Base-by-base conservation (phyloP, 2,113 vertebrate species). In the Triplophysa siluroides region DNA sequence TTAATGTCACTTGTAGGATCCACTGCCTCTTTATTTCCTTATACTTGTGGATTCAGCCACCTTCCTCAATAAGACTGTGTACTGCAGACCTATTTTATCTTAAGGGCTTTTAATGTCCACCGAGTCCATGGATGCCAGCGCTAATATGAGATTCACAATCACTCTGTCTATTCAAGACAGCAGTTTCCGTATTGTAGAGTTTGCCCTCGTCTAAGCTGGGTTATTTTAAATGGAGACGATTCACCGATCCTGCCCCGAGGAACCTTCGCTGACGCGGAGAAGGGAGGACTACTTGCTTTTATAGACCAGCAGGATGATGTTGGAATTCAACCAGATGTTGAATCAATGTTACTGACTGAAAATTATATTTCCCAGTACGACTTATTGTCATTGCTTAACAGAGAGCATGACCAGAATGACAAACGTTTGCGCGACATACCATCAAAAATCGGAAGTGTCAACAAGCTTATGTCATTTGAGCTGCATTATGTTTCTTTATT, bases 111-210 rank as follows among this genome's bases (percentile, higher is more conserved):
- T 67, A 23, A 23, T 52, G 52, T 60, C 70, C 73, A 33, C 66
- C 23, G 72, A 78, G 79, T 68, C 13, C 52, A 60, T 61, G 61
- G 52, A 81, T 78, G 84, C 56, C 80, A 82, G 54, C 65, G 76
- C 79, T 77, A 74, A 81, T 77, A 47, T 18, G 16, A 62, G 12
- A 71, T 54, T 77, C 79, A 82, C 54, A 79, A 13, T 73, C 68
- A 68, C 33, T 18, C 54, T n/a, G 52, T 79, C 58, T 23, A 67
- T 60, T 79, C 61, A 24, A 72, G 41, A 58, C 43, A 74, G 77
- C 82, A 84, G 80, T 77, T 69, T 76, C 74, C 70, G 56, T 69
- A 61, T 65, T 78, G 69, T 24, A 79, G 33, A 45, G 29, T 71
- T 76, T 38, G 71, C 19, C 62, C 26, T 61, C 8, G 24, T 65